A percentile compares a stretch with the other conserved stretches of the same genome.
phyloP scores from a whole-genome alignment of 2,113 vertebrate genomes.

The Reinhardtius hippoglossoides region DNA sequence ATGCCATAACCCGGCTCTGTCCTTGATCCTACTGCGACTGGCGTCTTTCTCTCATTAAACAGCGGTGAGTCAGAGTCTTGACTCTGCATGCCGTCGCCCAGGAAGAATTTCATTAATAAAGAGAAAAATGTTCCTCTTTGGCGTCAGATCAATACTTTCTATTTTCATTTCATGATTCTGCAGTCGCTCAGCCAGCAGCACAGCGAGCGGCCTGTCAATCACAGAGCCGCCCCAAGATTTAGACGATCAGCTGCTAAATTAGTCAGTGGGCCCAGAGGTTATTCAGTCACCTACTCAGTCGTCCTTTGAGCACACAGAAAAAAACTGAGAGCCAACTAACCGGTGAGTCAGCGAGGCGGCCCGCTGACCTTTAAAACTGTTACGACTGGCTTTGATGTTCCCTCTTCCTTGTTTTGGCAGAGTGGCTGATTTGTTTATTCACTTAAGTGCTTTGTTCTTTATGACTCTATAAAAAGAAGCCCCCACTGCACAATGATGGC shows the following conservation, averaged over 20 bases:
- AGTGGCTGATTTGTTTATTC: conserved; percentile 68
- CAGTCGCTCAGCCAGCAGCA: neutral
- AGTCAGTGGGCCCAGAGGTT: conserved; percentile 6
- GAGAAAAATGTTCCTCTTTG: conserved; percentile 10
- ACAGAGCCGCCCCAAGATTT: neutral
- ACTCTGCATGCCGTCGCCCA: conserved; percentile 7
- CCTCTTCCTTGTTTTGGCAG: conserved; percentile 53
- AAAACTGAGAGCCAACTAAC: conserved; percentile 3
- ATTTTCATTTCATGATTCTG: conserved; percentile 1
- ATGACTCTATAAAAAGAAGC: conserved; percentile 63
- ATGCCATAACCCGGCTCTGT: conserved; percentile 14
- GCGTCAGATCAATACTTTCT: conserved; percentile 34
- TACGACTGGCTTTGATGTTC: conserved; percentile 64
- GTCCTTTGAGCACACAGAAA: neutral
- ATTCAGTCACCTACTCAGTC: conserved; percentile 1
- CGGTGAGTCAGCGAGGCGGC: conserved; percentile 32
- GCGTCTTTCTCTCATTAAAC: conserved; percentile 78
- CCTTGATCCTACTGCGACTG: conserved; percentile 64
- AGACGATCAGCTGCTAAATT: conserved; percentile 11
- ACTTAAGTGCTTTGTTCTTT: conserved; percentile 70
- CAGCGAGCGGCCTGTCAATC: neutral
- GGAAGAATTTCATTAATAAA: conserved; percentile 60
- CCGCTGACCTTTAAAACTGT: conserved; percentile 61
- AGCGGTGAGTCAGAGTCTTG: conserved; percentile 56
- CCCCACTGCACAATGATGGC: conserved; percentile 8